Percentiles rank a stretch among this genome's conserved stretches.
Conservation (phyloP, 1,140 invertebrate genomes). For the Penaeus japonicus region DNA sequence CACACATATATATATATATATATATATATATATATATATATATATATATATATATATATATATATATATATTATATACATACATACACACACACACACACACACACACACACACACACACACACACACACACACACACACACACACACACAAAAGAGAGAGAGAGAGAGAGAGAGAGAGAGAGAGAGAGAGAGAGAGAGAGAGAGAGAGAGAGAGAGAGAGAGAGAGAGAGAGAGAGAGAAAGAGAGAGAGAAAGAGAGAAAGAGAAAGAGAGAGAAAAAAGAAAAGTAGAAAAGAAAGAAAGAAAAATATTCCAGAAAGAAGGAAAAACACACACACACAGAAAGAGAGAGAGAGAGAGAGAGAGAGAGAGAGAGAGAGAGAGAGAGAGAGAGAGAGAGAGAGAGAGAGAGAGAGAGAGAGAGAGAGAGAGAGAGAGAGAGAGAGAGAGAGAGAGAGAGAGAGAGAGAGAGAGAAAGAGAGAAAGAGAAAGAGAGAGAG, state of each 20-base stretch:
- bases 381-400: too few species aligned
- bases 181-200: not conserved
- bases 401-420: too few species aligned
- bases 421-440: too few species aligned
- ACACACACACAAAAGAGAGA: not conserved
- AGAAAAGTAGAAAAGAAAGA: not conserved
- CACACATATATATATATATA: not conserved
- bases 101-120: not conserved
- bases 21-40: not conserved
- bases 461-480: too few species aligned
- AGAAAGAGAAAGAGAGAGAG: too few species aligned
- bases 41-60: not conserved
- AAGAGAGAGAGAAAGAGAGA: slow-evolving; percentile 10
- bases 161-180: not conserved
- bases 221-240: slow-evolving; percentile 18
- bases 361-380: too few species aligned
- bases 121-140: not conserved
- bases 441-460: too few species aligned
- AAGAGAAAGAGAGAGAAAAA: not conserved
- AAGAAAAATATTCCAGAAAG: too few species aligned
- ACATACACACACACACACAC: not conserved
- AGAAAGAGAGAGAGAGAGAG: too few species aligned
- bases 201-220: not conserved
- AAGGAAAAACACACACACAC: too few species aligned
- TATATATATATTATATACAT: slow-evolving; percentile 1